Evolutionary conservation across 1,140 invertebrate genomes (phyloP).

Genomic region (Drosophila insularis): DNA sequence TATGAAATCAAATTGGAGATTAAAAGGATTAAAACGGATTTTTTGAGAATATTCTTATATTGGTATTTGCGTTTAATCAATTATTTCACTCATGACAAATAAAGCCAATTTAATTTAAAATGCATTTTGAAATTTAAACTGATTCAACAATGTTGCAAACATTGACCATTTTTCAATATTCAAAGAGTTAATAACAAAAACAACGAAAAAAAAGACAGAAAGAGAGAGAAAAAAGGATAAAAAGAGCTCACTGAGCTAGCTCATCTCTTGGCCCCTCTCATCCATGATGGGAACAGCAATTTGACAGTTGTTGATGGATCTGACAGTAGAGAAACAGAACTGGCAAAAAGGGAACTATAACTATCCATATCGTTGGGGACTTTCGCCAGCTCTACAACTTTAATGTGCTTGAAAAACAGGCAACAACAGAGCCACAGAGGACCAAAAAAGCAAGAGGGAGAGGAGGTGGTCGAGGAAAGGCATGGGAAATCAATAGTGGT

Average conservation of each 20-base stretch:
- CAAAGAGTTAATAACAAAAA: slow-evolving; percentile 2
- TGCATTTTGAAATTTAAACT: background rate
- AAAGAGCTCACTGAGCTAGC: background rate
- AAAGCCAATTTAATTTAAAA: background rate
- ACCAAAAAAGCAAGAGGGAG: background rate
- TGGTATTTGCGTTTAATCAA: too few relatives aligned
- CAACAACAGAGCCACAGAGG: background rate
- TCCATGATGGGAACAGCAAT: background rate
- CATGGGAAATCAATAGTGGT: slow-evolving; percentile 24
- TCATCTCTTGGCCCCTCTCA: background rate
- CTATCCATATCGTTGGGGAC: slow-evolving; percentile 2
- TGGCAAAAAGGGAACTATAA: background rate
- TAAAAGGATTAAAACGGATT: too few relatives aligned
- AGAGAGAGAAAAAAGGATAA: background rate
- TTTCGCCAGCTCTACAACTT: slow-evolving; percentile 11
- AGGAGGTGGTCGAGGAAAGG: background rate
- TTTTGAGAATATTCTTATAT: too few relatives aligned
- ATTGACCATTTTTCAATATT: background rate
- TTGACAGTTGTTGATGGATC: slow-evolving; percentile 18
- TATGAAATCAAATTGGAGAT: too few relatives aligned
- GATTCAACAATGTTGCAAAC: background rate
- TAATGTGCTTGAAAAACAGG: slow-evolving; percentile 14
- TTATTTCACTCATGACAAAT: too few relatives aligned
- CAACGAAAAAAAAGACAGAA: background rate
- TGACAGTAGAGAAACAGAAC: slow-evolving; percentile 8